phyloP scores from a whole-genome alignment of 2,797 vertebrate genomes.

The Rhynchotus rufescens region DNA sequence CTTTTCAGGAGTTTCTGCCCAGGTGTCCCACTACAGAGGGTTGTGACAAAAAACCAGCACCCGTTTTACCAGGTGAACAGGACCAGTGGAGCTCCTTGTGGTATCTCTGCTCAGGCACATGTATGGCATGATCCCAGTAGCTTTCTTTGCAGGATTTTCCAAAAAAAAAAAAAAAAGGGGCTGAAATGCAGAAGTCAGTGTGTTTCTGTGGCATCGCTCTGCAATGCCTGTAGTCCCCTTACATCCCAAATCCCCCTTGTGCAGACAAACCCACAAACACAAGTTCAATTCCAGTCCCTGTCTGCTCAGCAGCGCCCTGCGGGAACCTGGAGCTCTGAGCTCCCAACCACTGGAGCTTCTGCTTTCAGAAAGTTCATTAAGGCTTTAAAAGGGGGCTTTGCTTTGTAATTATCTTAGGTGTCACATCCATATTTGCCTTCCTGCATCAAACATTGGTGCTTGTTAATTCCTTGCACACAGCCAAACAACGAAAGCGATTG shows the following conservation, averaged over 20 bases:
- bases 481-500: slow-evolving; percentile 43
- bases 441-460: not conserved
- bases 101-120: not conserved
- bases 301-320: not conserved
- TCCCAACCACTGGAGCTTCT: not conserved
- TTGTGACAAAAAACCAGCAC: not conserved
- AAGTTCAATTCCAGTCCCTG: not conserved
- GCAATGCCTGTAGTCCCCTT: not conserved
- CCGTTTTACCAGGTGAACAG: not conserved
- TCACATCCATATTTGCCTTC: not conserved
- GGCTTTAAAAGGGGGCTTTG: slow-evolving; percentile 34
- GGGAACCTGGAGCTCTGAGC: slow-evolving; percentile 5
- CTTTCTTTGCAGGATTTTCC: not conserved
- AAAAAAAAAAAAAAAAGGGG: not conserved
- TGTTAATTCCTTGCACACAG: not conserved
- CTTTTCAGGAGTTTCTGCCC: not conserved
- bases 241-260: not conserved
- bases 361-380: slow-evolving; percentile 33
- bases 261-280: not conserved
- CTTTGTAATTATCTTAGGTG: slow-evolving; percentile 25
- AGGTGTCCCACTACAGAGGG: not conserved
- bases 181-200: not conserved
- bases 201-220: not conserved
- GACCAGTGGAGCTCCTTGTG: not conserved
- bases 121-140: not conserved